Conservation (phyloP, 2,113 vertebrate genomes). For the Holacanthus passer region DNA sequence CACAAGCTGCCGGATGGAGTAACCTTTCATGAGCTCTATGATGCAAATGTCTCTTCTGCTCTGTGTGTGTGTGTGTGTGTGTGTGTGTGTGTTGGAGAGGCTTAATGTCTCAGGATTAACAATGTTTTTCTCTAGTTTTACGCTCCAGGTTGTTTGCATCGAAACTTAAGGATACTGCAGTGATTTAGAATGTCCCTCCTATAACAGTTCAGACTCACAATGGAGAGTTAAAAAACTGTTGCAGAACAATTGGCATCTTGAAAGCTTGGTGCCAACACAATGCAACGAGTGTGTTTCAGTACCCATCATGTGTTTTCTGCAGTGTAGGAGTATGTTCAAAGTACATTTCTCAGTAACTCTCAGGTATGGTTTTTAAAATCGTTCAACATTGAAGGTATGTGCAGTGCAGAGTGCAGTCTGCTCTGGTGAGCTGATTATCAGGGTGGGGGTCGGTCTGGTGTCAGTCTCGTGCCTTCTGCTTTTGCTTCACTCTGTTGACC, state of each 20-base stretch:
- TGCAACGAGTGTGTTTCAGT: no score
- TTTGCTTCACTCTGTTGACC: no score
- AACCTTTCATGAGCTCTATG: conserved; percentile 54
- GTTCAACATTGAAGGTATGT: no score
- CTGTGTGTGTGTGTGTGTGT: neutral
- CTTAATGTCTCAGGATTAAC: conserved; percentile 13
- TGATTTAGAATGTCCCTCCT: neutral
- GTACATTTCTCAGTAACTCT: neutral
- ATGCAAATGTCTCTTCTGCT: conserved; percentile 40
- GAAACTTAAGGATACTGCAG: neutral
- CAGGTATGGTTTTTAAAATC: neutral
- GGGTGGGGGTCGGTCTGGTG: no score
- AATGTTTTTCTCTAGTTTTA: neutral
- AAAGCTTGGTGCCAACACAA: neutral
- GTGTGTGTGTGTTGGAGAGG: no score
- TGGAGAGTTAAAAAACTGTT: neutral
- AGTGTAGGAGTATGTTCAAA: no score
- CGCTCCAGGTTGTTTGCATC: neutral
- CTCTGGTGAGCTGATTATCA: neutral
- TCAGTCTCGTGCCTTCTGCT: no score
- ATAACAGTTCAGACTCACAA: neutral
- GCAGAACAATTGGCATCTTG: no score
- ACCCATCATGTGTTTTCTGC: no score
- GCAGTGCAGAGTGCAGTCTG: no score
- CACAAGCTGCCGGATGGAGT: conserved; percentile 22